Evolutionary conservation across 2,888 invertebrate genomes (phyloP).

Genomic region (Drosophila putrida): DNA sequence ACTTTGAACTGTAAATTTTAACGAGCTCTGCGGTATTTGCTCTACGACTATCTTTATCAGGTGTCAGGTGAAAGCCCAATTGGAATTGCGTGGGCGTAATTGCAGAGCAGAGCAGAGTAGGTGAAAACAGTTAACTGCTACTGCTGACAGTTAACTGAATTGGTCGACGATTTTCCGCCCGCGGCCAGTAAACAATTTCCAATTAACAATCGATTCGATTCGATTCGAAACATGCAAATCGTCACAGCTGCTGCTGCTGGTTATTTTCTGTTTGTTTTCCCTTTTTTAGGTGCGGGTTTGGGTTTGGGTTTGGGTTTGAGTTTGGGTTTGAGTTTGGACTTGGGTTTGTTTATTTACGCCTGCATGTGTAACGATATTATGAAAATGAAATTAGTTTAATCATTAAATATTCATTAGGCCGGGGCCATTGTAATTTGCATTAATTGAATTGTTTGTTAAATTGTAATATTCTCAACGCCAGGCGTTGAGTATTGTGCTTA

Average conservation of each 20-base stretch:
- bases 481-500: conserved; percentile 55
- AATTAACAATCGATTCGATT: conserved; percentile 68
- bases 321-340: conserved; percentile 2
- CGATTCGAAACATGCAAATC: conserved; percentile 51
- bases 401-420: conserved; percentile 82
- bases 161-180: conserved; percentile 40
- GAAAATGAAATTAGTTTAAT: conserved; percentile 79
- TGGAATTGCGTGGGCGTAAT: conserved; percentile 11
- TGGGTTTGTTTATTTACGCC: conserved; percentile 27
- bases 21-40: not conserved
- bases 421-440: conserved; percentile 76
- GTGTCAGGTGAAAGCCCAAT: conserved; percentile 2
- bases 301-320: conserved; percentile 1
- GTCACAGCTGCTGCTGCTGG: conserved; percentile 49
- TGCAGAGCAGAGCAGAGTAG: conserved; percentile 4
- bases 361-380: conserved; percentile 51
- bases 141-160: conserved; percentile 30
- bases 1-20: conserved; percentile 1
- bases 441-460: conserved; percentile 82
- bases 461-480: conserved; percentile 62
- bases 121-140: conserved; percentile 23
- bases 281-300: not conserved
- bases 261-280: conserved; percentile 12
- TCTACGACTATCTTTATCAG: conserved; percentile 4
- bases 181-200: conserved; percentile 73